Percentiles rank a stretch among this genome's conserved stretches.
These are phyloP conservation scores for Diaphora mendica DNA, from an alignment of 2,888 invertebrate genomes.

Conservation along the genomic window DNA sequence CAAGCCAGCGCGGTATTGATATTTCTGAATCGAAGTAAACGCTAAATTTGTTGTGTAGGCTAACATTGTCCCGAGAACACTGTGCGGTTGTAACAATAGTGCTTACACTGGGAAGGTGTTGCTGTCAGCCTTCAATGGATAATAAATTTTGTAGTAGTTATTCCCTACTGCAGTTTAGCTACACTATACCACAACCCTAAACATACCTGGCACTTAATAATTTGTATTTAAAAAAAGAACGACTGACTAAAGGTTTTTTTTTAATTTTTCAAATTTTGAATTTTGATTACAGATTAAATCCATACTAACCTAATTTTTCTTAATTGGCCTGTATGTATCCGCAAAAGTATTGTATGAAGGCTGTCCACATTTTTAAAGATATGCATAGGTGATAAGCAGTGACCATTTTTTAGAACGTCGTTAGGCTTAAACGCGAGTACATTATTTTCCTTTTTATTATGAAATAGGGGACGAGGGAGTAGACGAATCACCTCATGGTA, in stretches of 20 bases:
- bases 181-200: constrained; percentile 3
- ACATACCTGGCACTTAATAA: neutral
- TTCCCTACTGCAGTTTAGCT: constrained; percentile 15
- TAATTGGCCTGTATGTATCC: neutral
- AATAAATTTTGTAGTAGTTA: constrained; percentile 12
- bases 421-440: too few species aligned
- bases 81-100: neutral
- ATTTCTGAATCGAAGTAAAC: neutral
- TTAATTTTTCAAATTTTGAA: neutral
- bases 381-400: neutral
- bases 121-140: constrained; percentile 2
- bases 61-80: constrained; percentile 3
- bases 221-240: neutral
- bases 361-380: neutral
- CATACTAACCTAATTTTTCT: neutral
- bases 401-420: too few species aligned
- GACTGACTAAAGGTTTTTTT: neutral
- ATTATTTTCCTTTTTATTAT: too few species aligned
- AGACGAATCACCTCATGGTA: neutral
- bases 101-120: neutral
- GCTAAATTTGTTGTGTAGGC: neutral
- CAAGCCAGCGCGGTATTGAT: too few species aligned
- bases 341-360: neutral
- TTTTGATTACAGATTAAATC: neutral
- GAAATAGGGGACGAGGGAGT: too few species aligned